Conservation (phyloP, 2,888 invertebrate genomes). For the Calliopum simillimum region DNA sequence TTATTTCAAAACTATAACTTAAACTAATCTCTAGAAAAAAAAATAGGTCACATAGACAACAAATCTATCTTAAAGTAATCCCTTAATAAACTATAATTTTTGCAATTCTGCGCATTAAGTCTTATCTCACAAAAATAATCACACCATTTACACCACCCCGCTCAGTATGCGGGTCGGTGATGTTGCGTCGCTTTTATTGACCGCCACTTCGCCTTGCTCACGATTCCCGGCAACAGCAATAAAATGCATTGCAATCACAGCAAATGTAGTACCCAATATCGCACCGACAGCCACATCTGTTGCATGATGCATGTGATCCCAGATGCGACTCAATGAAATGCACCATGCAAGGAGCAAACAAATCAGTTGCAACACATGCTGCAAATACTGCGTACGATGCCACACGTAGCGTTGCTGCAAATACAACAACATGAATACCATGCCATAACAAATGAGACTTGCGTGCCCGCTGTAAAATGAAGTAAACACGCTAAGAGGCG, state of each 20-base stretch:
- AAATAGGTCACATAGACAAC: too few relatives aligned
- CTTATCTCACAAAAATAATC: too few relatives aligned
- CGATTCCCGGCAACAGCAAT: too few relatives aligned
- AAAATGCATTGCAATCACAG: conserved; percentile 68
- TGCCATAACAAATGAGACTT: conserved; percentile 50
- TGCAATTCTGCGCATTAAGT: too few relatives aligned
- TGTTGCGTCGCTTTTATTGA: too few relatives aligned
- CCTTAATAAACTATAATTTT: too few relatives aligned
- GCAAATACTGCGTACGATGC: conserved; percentile 21
- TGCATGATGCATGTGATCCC: conserved; percentile 98
- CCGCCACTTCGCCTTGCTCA: too few relatives aligned
- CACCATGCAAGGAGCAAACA: conserved; percentile 83
- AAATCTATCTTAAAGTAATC: too few relatives aligned
- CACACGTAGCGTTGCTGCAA: conserved; percentile 41
- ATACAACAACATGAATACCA: conserved; percentile 50
- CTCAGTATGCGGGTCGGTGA: too few relatives aligned
- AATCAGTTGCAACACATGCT: conserved; percentile 73
- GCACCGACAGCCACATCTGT: conserved; percentile 91
- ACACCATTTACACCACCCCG: too few relatives aligned
- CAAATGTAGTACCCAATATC: conserved; percentile 74
- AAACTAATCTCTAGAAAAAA: too few relatives aligned
- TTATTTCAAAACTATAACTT: too few relatives aligned
- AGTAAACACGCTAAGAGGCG: conserved; percentile 35
- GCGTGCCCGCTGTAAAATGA: conserved; percentile 58
- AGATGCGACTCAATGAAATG: conserved; percentile 87